These are phyloP conservation scores for Lepidotrigona ventralis DNA, from an alignment of 1,140 invertebrate species.

Conservation along the genomic window DNA sequence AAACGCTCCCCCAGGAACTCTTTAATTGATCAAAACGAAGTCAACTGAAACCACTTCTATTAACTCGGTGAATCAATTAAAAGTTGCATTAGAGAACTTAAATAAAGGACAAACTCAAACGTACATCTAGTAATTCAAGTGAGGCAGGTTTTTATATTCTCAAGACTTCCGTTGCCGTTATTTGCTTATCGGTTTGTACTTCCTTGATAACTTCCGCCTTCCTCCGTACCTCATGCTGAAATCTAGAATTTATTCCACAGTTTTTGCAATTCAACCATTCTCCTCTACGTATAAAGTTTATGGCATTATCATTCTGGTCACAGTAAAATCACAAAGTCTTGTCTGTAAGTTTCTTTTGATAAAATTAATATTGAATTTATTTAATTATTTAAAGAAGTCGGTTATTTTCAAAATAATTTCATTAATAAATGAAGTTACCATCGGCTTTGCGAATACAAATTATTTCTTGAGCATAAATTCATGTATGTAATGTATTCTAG, in stretches of 20 bases:
- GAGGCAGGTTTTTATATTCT: neutral
- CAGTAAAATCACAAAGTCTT: neutral
- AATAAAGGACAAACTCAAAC: neutral
- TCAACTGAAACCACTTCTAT: neutral
- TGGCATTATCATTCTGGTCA: neutral
- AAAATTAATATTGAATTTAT: neutral
- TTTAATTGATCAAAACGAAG: neutral
- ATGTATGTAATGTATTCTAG: neutral
- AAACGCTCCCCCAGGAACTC: too few relatives aligned
- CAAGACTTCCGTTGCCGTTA: neutral
- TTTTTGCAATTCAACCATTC: neutral
- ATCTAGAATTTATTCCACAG: neutral
- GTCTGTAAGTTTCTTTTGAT: neutral
- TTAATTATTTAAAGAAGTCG: neutral
- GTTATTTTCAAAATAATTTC: neutral
- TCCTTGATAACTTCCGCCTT: neutral
- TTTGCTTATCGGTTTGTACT: constrained; percentile 5
- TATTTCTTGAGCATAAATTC: neutral
- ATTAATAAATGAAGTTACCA: neutral
- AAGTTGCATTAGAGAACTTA: neutral
- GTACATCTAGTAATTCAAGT: neutral
- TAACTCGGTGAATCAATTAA: neutral
- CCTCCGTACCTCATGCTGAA: neutral
- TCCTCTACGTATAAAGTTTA: neutral
- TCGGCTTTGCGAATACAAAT: neutral